A percentile compares a stretch with the other conserved stretches of the same genome.
Evolutionary conservation across 2,797 vertebrate species (phyloP).

Genomic region (Rhabdophis nuchalis): DNA sequence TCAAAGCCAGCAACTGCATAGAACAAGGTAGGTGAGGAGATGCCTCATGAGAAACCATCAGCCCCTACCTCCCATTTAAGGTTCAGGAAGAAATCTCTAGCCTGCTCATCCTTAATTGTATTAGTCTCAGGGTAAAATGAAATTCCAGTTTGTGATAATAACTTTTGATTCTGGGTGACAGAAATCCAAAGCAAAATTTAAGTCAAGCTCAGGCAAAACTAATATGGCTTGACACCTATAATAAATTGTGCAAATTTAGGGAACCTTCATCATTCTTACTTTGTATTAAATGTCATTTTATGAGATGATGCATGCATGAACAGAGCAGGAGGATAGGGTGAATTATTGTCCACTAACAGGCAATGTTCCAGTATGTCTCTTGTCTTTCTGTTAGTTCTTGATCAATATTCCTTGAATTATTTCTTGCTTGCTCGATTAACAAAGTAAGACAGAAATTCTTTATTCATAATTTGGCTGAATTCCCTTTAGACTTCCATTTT

Average conservation of each 20-base stretch:
- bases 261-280: conserved; percentile 62
- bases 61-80: not conserved
- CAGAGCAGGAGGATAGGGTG: conserved; percentile 26
- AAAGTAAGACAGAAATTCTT: not conserved
- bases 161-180: conserved; percentile 44
- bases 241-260: conserved; percentile 60
- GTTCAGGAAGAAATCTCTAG: not conserved
- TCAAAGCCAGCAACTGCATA: not conserved
- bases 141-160: conserved; percentile 43
- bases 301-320: conserved; percentile 57
- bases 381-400: conserved; percentile 36
- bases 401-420: conserved; percentile 42
- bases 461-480: not conserved
- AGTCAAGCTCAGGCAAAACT: conserved; percentile 54
- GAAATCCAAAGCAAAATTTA: conserved; percentile 57
- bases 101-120: conserved; percentile 2
- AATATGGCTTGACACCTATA: conserved; percentile 60
- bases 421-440: conserved; percentile 26
- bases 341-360: conserved; percentile 44
- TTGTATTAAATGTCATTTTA: conserved; percentile 61
- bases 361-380: conserved; percentile 28
- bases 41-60: not conserved
- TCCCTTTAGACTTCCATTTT: not conserved
- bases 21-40: not conserved
- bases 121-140: conserved; percentile 2